Conservation (phyloP, 1,140 invertebrate genomes). For the Archivesica marissinica region DNA sequence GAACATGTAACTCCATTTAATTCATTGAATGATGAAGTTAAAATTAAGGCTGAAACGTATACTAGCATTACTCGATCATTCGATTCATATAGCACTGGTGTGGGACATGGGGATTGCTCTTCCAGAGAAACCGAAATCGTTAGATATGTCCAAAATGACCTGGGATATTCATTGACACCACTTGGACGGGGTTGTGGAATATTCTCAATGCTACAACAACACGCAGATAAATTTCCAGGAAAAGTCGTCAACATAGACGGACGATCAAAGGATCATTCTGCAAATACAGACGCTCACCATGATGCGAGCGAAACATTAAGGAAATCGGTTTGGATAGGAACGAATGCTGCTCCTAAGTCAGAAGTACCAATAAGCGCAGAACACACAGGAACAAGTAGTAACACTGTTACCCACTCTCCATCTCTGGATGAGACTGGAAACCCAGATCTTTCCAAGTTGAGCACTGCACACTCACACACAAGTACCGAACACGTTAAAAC, state of each 20-base stretch:
- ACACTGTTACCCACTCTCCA: too few relatives aligned
- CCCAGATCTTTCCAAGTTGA: not conserved
- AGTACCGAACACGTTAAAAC: too few relatives aligned
- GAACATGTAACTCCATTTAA: not conserved
- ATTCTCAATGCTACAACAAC: not conserved
- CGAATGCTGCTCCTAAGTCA: not conserved
- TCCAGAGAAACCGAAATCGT: not conserved
- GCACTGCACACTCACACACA: too few relatives aligned
- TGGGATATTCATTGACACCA: not conserved
- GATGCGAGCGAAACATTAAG: not conserved
- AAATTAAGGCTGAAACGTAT: slow-evolving; percentile 19
- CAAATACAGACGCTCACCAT: not conserved
- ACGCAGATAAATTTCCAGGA: not conserved
- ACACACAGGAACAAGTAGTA: not conserved
- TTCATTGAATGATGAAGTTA: slow-evolving; percentile 11
- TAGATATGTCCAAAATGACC: not conserved
- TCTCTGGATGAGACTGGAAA: too few relatives aligned
- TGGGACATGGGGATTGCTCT: not conserved
- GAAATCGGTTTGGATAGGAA: not conserved
- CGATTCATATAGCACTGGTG: not conserved
- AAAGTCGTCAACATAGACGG: not conserved
- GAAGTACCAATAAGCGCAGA: not conserved
- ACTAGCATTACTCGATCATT: not conserved
- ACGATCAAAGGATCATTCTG: not conserved
- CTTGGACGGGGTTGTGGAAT: slow-evolving; percentile 29